phyloP scores from a whole-genome alignment of 2,888 invertebrate species.

The Lithophane socia region DNA sequence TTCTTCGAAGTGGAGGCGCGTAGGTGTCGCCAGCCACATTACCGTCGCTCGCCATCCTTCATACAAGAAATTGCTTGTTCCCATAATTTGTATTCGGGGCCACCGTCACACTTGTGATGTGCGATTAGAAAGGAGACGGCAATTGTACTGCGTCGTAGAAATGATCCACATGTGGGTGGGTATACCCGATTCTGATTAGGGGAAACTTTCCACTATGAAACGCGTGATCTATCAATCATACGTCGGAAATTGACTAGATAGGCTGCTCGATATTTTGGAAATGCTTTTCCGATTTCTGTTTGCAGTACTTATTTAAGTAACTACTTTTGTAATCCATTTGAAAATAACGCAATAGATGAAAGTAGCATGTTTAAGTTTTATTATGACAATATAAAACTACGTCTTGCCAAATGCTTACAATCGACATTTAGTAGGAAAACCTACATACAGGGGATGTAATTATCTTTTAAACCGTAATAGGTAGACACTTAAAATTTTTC shows the following conservation, averaged over 20 bases:
- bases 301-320: not conserved
- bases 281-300: conserved; percentile 1
- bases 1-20: conserved; percentile 85
- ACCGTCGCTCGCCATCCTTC: conserved; percentile 84
- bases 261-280: not conserved
- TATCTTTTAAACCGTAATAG: too few relatives aligned
- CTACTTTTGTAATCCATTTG: not conserved
- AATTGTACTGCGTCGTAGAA: conserved; percentile 84
- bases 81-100: conserved; percentile 89
- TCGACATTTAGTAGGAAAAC: not conserved
- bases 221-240: conserved; percentile 54
- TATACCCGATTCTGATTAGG: conserved; percentile 72
- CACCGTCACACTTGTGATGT: conserved; percentile 86
- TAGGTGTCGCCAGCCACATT: conserved; percentile 85
- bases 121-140: conserved; percentile 88
- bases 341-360: not conserved
- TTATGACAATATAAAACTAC: not conserved
- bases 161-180: conserved; percentile 81
- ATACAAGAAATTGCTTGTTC: conserved; percentile 87
- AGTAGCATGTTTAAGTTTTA: not conserved
- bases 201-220: conserved; percentile 65
- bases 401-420: not conserved
- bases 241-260: conserved; percentile 1
- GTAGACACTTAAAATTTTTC: too few relatives aligned
- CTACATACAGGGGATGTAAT: not conserved